Conservation (phyloP, 23 tunicate genomes). For the Halocynthia aurantium region DNA sequence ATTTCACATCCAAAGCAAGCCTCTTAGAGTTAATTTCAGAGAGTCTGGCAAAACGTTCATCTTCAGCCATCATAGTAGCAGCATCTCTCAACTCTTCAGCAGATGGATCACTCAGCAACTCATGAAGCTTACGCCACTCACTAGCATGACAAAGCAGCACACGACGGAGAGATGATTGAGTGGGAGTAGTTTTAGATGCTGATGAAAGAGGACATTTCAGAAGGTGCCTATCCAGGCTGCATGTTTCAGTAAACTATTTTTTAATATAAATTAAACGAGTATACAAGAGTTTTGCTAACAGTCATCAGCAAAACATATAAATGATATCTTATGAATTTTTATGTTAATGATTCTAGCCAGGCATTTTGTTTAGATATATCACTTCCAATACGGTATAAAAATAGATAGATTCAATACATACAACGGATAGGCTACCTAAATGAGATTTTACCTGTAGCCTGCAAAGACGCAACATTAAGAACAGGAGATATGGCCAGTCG, state of each 20-base stretch:
- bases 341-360: too few species aligned
- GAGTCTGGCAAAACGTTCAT: conserved; percentile 62
- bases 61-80: conserved; percentile 61
- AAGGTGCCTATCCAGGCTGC: too few species aligned
- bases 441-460: conserved; percentile 22
- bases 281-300: too few species aligned
- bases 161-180: conserved; percentile 27
- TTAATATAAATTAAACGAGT: too few species aligned
- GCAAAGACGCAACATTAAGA: conserved; percentile 34
- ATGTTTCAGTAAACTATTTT: too few species aligned
- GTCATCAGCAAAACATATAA: too few species aligned
- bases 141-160: conserved; percentile 24
- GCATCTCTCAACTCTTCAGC: conserved; percentile 82
- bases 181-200: conserved; percentile 12
- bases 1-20: conserved; percentile 25
- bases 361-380: background rate
- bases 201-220: background rate
- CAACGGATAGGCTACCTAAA: background rate
- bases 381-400: background rate
- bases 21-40: conserved; percentile 74
- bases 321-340: too few species aligned
- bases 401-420: background rate
- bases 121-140: conserved; percentile 61
- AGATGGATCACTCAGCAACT: conserved; percentile 40
- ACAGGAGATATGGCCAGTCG: conserved; percentile 29